Evolutionary conservation across 1,140 invertebrate genomes (phyloP), one percentile per base, ranked within the genome.

Genomic region (Stenopsyche tienmushanensis): DNA sequence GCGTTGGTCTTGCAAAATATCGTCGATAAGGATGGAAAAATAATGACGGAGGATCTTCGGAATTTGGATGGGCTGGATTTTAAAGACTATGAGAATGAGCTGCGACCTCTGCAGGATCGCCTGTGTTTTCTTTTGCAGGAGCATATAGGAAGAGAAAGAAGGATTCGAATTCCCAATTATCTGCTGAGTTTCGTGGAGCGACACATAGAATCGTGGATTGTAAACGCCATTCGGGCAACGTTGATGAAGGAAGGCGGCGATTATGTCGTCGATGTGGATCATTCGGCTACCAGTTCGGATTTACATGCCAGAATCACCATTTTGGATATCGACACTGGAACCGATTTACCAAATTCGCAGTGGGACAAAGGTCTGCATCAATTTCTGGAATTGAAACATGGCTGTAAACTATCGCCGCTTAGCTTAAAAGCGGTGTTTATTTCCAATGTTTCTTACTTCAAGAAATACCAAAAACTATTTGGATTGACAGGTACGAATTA

Each of bases 331-430:
- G 75, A 77, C 50, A 80, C 78, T 13, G 79, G 79, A n/a, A 73
- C 74, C 15, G 76, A 76, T 50, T 64, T 75, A 60, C 39, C 64
- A 1, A 76, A 72, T 55, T 73, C 73, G 8, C 74, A 78, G 54
- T 80, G 76, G 77, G 73, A 72, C 26, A 72, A 76, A 26, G 79
- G 68, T 1, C 54, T 80, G 1, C 77, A 80, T 55, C 78, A 80
- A 55, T 80, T 80, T 62, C 62, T 80, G 1, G 77, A 80, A 59
- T 63, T 80, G 1, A 79, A 79, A 63, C 76, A 80, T 54, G 75
- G 74, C n/a, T 72, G 74, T n/a, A 73, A 73, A 23, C 23, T 80
- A 0, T 73, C 74, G 0, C 49, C 71, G 9, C 67, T 77, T 34
- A 76, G 72, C 29, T 62, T 80, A 2, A 80, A 76, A 55, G 72